Base-by-base conservation (phyloP, 2,888 invertebrate species). In the Dynastes grantii region DNA sequence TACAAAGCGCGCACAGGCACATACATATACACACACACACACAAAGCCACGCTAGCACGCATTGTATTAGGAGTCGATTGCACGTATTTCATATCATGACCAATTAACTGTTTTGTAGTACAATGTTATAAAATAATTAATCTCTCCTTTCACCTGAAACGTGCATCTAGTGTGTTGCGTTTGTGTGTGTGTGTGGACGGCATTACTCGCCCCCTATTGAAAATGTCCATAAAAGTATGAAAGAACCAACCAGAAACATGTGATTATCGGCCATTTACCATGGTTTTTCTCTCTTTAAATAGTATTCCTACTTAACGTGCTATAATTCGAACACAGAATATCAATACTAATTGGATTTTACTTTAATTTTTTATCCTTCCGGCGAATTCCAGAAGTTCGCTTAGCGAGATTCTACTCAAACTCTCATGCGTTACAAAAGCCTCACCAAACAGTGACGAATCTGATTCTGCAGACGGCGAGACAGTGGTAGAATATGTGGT, bases 61-160 rank as follows among this genome's bases (percentile, higher is more conserved):
- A 84, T 86, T 85, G 85, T 45, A 45, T 45, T 45, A 45, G 45
- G 45, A 45, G 45, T 45, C 11, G 45, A 45, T 22, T 58, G 87
- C 87, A 86, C 87, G 86, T 86, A 86, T 86, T 85, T 85, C 85
- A 85, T 86, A 86, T 86, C 87, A 87, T 86, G 87, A 85, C 87
- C 88, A 88, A 88, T 88, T 88, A 88, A 88, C 86, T 85, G 85
- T 85, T 85, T 84, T 64, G 37, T 64, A 64, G 83, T 84, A 85
- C 85, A 86, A 87, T 85, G 87, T 86, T 87, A 86, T 87, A 87
- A 87, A 87, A 87, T 87, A 87, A 87, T 88, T 88, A 88, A 88
- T 86, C 85, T 86, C 84, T 84, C 86, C 86, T 87, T 87, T 87
- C 87, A 86, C 85, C 85, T 84, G 55, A 58, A 22, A 58, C 16